Base-by-base conservation (phyloP, 1,140 invertebrate genomes). In the Drosophila nigromelanica region DNA sequence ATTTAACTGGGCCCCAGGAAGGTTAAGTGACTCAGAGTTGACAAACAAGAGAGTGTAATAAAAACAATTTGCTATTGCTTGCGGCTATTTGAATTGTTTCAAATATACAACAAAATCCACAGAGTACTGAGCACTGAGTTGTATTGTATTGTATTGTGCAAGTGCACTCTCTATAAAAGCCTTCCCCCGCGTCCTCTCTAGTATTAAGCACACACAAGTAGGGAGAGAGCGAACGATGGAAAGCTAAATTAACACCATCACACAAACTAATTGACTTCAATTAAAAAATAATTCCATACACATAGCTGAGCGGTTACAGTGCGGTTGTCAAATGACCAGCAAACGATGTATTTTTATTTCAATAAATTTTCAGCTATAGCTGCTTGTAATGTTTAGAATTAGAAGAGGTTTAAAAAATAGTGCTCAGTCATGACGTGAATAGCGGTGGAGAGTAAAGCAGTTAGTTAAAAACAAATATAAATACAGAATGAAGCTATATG, bases 231-330 rank as follows among this genome's bases (percentile, higher is more conserved):
- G 27, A n/a, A 11, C 37, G 24, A 72, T 21, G 47, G 59, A 37
- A 37, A 62, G 48, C 61, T 89, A 71, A 89, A 89, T 89, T 89
- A 89, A 89, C 85, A 89, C 86, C 83, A 89, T 85, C 73, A 78
- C 73, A 90, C 83, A 89, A 89, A 89, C 59, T 89, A 89, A 89
- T 89, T 89, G 86, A 89, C 85, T 89, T 89, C 86, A 89, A 89
- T 89, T 89, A 89, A 89, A 89, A 82, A 73, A 79, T 82, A 82
- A 87, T 87, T 80, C 64, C 66, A 61, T 55, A 59, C 68, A 75
- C 63, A 62, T 54, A 71, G 56, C 47, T 30, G 12, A 18, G 12
- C 15, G 54, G 30, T 59, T 59, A 37, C 30, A 58, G n/a, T 54
- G 59, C 37, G 72, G 62, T 63, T 80, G 61, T 78, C 76, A 60